Evolutionary conservation across 1,140 invertebrate genomes (phyloP).

Genomic region (Bombus vancouverensis): DNA sequence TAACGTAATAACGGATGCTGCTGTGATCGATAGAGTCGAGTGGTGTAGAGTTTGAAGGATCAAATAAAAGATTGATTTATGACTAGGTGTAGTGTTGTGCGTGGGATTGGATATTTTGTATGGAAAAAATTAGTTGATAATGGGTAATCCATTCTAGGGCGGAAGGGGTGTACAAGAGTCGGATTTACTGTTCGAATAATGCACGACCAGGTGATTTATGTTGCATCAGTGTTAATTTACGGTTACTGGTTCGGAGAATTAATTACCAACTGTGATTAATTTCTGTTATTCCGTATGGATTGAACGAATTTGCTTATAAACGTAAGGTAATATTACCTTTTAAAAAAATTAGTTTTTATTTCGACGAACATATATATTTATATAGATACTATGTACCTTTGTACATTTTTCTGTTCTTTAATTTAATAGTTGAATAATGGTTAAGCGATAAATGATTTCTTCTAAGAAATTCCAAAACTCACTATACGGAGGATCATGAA

Average conservation of each 20-base stretch:
- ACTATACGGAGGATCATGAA: no score
- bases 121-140: not conserved
- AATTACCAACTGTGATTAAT: conserved; percentile 14
- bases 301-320: not conserved
- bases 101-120: not conserved
- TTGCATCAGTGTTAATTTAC: conserved; percentile 17
- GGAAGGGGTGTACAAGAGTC: not conserved
- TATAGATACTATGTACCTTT: no score
- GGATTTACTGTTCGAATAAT: not conserved
- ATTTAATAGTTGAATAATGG: no score
- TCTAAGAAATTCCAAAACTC: no score
- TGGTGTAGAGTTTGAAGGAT: not conserved
- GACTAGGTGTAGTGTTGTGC: no score
- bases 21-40: not conserved
- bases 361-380: no score
- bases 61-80: conserved; percentile 4
- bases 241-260: not conserved
- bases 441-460: no score
- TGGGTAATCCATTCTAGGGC: not conserved
- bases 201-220: not conserved
- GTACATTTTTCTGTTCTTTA: no score
- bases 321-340: not conserved
- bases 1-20: not conserved
- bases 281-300: not conserved
- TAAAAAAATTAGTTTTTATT: not conserved